phyloP scores from a whole-genome alignment of 2,113 vertebrate genomes.

The Microtus richardsoni region DNA sequence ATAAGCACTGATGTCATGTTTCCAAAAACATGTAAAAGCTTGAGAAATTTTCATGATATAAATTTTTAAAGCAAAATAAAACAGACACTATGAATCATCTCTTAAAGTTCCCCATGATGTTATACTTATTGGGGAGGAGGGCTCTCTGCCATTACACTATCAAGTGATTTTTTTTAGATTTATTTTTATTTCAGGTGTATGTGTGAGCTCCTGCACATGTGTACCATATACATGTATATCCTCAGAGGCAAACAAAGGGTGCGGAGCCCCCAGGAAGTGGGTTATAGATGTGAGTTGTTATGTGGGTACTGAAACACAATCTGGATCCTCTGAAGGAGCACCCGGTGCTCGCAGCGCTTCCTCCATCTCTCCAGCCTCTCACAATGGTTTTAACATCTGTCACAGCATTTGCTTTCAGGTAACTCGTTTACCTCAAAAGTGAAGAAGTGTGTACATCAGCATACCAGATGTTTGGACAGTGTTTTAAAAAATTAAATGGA shows the following conservation, averaged over 20 bases:
- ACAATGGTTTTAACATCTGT: background rate
- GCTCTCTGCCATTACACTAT: background rate
- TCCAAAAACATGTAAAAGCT: constrained; percentile 1
- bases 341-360: background rate
- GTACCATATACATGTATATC: background rate
- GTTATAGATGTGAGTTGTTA: background rate
- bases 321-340: background rate
- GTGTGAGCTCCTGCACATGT: too few species aligned
- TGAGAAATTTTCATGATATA: background rate
- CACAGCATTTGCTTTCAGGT: background rate
- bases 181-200: background rate
- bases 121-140: background rate
- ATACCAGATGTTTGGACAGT: background rate
- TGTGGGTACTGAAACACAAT: background rate
- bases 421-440: background rate
- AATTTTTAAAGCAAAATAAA: background rate
- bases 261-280: background rate
- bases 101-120: background rate
- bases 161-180: background rate
- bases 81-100: background rate
- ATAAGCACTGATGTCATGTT: background rate
- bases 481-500: background rate
- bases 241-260: background rate
- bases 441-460: background rate
- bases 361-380: background rate